phyloP scores from a whole-genome alignment of 2,797 vertebrate species.

The Pangasius krempfi region DNA sequence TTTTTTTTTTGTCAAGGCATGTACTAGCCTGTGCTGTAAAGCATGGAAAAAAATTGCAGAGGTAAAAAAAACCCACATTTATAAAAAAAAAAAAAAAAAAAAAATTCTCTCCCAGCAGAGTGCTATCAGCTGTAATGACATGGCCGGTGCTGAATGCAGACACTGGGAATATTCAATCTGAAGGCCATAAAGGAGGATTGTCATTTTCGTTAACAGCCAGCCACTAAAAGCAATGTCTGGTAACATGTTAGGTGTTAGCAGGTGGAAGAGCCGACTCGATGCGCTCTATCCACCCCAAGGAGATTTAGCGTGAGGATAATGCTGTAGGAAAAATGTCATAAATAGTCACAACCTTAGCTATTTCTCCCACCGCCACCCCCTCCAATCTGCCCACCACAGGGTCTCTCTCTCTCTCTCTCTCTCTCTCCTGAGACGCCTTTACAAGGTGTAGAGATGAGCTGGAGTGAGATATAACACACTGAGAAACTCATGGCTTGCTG shows the following conservation, averaged over 20 bases:
- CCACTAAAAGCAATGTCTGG: slow-evolving; percentile 82
- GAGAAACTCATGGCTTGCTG: slow-evolving; percentile 73
- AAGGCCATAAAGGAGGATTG: slow-evolving; percentile 80
- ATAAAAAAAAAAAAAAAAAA: slow-evolving; percentile 57
- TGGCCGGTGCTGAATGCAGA: slow-evolving; percentile 64
- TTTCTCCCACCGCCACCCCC: slow-evolving; percentile 13
- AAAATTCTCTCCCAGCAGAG: slow-evolving; percentile 69
- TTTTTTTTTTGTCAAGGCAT: neutral
- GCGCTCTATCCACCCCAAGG: slow-evolving; percentile 75
- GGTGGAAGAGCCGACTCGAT: slow-evolving; percentile 70
- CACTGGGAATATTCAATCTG: slow-evolving; percentile 77
- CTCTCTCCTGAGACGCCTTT: slow-evolving; percentile 71
- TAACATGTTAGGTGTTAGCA: slow-evolving; percentile 76
- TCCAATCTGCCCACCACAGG: neutral
- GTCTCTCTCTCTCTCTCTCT: slow-evolving; percentile 62
- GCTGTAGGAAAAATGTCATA: slow-evolving; percentile 79
- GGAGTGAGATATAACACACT: slow-evolving; percentile 77
- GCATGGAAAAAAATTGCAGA: neutral
- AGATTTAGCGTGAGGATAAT: slow-evolving; percentile 82
- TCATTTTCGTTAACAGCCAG: slow-evolving; percentile 77
- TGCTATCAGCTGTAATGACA: slow-evolving; percentile 76
- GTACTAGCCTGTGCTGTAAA: neutral
- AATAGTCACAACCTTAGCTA: slow-evolving; percentile 72
- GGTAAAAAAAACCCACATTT: neutral
- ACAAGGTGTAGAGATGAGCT: slow-evolving; percentile 78